Evolutionary conservation across 2,888 invertebrate species (phyloP).

Genomic region (Clanis bilineata): DNA sequence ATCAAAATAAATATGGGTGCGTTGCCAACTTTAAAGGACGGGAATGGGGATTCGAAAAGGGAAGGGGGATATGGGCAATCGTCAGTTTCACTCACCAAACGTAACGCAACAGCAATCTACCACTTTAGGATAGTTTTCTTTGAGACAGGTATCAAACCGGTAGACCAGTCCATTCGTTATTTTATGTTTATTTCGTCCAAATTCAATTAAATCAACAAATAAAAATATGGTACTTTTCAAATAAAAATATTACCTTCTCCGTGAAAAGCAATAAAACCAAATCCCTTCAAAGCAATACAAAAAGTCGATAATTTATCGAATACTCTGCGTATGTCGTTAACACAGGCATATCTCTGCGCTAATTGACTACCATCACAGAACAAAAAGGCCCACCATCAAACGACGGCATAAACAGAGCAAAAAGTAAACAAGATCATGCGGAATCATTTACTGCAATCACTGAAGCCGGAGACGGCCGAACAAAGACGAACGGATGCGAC

Average conservation of each 20-base stretch:
- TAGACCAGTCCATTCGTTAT: no score
- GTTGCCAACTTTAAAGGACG: no score
- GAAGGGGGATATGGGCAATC: no score
- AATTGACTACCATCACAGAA: constrained; percentile 65
- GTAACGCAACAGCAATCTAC: no score
- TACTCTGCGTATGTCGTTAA: constrained; percentile 1
- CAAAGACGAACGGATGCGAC: constrained; percentile 52
- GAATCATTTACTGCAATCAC: constrained; percentile 77
- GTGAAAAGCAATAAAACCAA: not conserved
- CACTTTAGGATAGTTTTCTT: no score
- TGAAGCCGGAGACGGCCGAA: constrained; percentile 49
- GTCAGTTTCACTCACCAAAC: no score
- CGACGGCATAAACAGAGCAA: constrained; percentile 69
- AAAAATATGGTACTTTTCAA: no score
- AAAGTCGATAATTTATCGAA: not conserved
- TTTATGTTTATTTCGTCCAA: no score
- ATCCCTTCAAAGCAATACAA: not conserved
- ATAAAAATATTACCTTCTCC: not conserved
- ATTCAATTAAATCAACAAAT: no score
- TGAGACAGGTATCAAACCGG: no score
- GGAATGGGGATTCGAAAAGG: no score
- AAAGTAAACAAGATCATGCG: constrained; percentile 74
- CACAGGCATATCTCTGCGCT: constrained; percentile 30
- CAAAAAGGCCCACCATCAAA: constrained; percentile 54
- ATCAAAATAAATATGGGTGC: no score